These are phyloP conservation scores for Gouania willdenowi DNA, from an alignment of 2,797 vertebrate species.

Conservation along the genomic window DNA sequence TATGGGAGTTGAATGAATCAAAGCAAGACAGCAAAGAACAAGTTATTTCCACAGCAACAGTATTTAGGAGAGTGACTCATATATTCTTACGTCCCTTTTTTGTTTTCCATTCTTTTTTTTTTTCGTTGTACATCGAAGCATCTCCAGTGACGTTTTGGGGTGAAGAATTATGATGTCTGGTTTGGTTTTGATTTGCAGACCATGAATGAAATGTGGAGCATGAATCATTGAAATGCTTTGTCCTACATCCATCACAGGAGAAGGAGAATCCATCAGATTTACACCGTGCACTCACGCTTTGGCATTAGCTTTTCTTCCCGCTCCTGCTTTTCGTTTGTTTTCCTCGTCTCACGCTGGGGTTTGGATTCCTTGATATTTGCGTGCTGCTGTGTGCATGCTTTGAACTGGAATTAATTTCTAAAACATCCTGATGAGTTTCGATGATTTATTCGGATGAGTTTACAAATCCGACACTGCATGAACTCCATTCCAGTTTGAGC, in stretches of 20 bases:
- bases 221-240: slow-evolving; percentile 73
- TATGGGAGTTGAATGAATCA: too few species aligned
- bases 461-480: slow-evolving; percentile 46
- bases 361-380: slow-evolving; percentile 15
- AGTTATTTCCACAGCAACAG: too few species aligned
- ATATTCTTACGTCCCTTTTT: slow-evolving; percentile 17
- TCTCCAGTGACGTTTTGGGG: slow-evolving; percentile 56
- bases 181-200: slow-evolving; percentile 67
- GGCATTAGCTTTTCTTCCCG: slow-evolving; percentile 25
- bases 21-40: too few species aligned
- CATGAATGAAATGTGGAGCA: slow-evolving; percentile 66
- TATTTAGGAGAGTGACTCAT: slow-evolving; percentile 10
- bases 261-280: slow-evolving; percentile 64
- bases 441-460: slow-evolving; percentile 39
- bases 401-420: slow-evolving; percentile 15
- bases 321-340: slow-evolving; percentile 13
- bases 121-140: slow-evolving; percentile 28
- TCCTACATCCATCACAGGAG: slow-evolving; percentile 62
- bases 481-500: slow-evolving; percentile 30
- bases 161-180: slow-evolving; percentile 66
- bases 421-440: slow-evolving; percentile 20
- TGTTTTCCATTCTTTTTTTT: slow-evolving; percentile 18
- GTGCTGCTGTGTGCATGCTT: slow-evolving; percentile 1
- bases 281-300: slow-evolving; percentile 52
- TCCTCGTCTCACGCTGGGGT: slow-evolving; percentile 21